Evolutionary conservation across 2,888 invertebrate genomes (phyloP).

Genomic region (Drosophila mettleri): DNA sequence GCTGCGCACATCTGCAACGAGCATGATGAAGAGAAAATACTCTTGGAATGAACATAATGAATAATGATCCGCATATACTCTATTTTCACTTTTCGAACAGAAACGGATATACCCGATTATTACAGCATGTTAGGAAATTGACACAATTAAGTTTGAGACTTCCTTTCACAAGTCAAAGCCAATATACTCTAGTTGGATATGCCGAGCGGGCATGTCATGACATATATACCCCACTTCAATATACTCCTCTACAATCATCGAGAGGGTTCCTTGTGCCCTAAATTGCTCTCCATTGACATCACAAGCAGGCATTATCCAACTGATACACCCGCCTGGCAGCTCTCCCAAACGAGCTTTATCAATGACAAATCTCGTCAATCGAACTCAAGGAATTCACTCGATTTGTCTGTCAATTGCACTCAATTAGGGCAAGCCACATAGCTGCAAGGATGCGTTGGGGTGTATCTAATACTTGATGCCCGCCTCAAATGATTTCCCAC

Average conservation of each 20-base stretch:
- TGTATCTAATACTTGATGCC: slow-evolving; percentile 6
- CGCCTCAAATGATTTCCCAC: not conserved
- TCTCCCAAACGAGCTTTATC: not conserved
- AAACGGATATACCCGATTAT: not conserved
- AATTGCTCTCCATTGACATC: too few species aligned
- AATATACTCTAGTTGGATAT: not conserved
- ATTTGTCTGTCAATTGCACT: slow-evolving; percentile 19
- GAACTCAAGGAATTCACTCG: not conserved
- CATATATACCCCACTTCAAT: not conserved
- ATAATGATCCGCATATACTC: not conserved
- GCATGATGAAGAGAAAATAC: too few species aligned
- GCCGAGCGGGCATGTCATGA: too few species aligned
- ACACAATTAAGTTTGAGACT: too few species aligned
- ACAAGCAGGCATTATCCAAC: not conserved
- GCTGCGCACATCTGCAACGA: not conserved
- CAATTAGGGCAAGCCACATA: slow-evolving; percentile 14
- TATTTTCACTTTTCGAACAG: not conserved
- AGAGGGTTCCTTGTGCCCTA: too few species aligned
- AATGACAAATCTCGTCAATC: not conserved
- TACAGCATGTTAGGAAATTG: too few species aligned
- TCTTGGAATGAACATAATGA: too few species aligned
- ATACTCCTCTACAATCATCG: too few species aligned
- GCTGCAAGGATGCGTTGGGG: slow-evolving; percentile 16
- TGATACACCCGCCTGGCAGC: not conserved
- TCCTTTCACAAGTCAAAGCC: not conserved